Evolutionary conservation across 2,888 invertebrate species (phyloP).

Genomic region (Trypoxylon attenuatum): DNA sequence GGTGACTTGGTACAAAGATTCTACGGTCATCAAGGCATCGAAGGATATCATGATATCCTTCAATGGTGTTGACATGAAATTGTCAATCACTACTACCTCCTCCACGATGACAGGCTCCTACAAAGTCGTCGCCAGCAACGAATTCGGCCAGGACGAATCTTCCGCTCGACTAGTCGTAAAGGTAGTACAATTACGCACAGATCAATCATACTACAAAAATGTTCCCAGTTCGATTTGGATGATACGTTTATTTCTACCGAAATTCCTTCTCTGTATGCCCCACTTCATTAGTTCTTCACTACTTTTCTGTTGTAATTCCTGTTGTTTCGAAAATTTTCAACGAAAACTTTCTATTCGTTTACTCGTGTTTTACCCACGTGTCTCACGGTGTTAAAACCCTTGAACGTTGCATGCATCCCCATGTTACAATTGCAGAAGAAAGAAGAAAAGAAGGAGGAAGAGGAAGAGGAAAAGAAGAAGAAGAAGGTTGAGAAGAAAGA

Average conservation of each 20-base stretch:
- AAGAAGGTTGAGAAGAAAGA: conserved; percentile 57
- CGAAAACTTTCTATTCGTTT: not conserved
- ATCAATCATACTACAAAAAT: not conserved
- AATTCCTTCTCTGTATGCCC: too few relatives aligned
- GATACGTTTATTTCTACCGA: too few relatives aligned
- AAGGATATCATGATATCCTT: conserved; percentile 87
- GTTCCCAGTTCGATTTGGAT: too few relatives aligned
- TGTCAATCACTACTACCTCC: conserved; percentile 86
- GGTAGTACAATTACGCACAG: conserved; percentile 50
- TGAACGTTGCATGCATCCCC: conserved; percentile 58
- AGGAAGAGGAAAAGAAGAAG: conserved; percentile 72
- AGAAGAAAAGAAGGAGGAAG: conserved; percentile 66
- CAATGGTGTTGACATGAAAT: conserved; percentile 87
- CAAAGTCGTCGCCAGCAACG: conserved; percentile 91
- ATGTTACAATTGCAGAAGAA: conserved; percentile 63
- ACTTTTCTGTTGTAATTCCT: not conserved
- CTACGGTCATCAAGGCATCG: conserved; percentile 85
- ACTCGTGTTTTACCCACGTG: not conserved
- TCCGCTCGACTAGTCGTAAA: conserved; percentile 89
- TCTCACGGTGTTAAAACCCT: not conserved
- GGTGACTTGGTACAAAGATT: conserved; percentile 87
- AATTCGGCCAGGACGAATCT: conserved; percentile 92
- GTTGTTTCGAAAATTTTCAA: not conserved
- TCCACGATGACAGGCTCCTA: conserved; percentile 87
- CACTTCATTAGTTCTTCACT: not conserved